phyloP scores from a whole-genome alignment of 1,140 invertebrate species.

The Drosophila bipectinata region DNA sequence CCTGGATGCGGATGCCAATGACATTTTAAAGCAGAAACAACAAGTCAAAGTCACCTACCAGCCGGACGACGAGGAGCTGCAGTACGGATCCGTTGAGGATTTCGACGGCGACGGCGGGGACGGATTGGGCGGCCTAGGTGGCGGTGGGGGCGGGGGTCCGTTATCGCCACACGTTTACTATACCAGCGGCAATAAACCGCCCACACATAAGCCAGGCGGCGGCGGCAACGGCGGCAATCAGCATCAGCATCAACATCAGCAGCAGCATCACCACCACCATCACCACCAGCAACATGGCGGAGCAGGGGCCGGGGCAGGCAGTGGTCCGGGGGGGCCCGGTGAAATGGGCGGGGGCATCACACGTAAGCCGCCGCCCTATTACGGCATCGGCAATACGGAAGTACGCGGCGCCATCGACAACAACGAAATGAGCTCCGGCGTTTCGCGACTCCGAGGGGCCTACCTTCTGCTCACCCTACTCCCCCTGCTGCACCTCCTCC shows the following conservation, averaged over 20 bases:
- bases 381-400: conserved; percentile 62
- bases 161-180: conserved; percentile 82
- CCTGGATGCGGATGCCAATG: conserved; percentile 80
- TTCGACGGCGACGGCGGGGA: conserved; percentile 75
- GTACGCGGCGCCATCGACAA: conserved; percentile 68
- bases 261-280: conserved; percentile 66
- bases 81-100: conserved; percentile 81
- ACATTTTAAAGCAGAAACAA: conserved; percentile 83
- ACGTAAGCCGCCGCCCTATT: conserved; percentile 57
- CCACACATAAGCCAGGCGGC: conserved; percentile 70
- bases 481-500: background rate
- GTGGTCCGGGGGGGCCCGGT: conserved; percentile 2
- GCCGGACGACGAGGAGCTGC: conserved; percentile 81
- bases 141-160: conserved; percentile 65
- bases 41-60: conserved; percentile 83
- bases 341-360: conserved; percentile 47
- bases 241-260: conserved; percentile 68
- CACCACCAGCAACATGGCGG: conserved; percentile 42
- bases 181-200: conserved; percentile 73
- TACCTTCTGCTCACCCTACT: background rate
- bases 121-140: conserved; percentile 53
- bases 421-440: conserved; percentile 59
- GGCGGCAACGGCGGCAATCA: conserved; percentile 41
- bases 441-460: conserved; percentile 23
- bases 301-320: conserved; percentile 8